A percentile compares a stretch with the other conserved stretches of the same genome.
phyloP scores from a whole-genome alignment of 1,140 invertebrate genomes.

The Campodea augens region DNA sequence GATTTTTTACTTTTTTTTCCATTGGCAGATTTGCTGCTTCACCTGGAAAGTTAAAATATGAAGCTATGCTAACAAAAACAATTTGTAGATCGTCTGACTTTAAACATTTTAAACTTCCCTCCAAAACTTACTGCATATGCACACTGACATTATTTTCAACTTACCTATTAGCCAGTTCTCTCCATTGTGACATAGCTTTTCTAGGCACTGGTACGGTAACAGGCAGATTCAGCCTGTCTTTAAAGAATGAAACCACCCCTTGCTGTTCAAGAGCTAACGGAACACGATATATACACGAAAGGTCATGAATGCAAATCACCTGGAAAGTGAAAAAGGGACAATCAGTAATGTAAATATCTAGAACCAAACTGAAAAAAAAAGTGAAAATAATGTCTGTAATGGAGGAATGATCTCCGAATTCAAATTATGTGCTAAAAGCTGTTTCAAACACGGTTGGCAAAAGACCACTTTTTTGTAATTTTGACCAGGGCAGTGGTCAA shows the following conservation, averaged over 20 bases:
- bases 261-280: slow-evolving; percentile 83
- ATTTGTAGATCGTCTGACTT: no score
- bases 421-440: neutral
- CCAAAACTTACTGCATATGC: no score
- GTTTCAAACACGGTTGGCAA: neutral
- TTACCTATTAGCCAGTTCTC: slow-evolving; percentile 56
- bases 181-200: slow-evolving; percentile 77
- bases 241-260: slow-evolving; percentile 69
- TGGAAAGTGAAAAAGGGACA: slow-evolving; percentile 22
- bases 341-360: slow-evolving; percentile 5
- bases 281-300: slow-evolving; percentile 86
- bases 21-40: neutral
- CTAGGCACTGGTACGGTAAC: slow-evolving; percentile 39
- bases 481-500: no score
- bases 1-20: neutral
- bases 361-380: neutral
- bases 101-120: no score
- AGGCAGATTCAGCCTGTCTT: slow-evolving; percentile 57
- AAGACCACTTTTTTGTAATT: no score
- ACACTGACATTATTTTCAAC: slow-evolving; percentile 3
- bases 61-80: neutral
- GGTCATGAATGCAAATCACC: slow-evolving; percentile 90
- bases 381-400: no score
- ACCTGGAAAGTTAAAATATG: no score
- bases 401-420: neutral